A percentile compares a stretch with the other conserved stretches of the same genome.
These are phyloP conservation scores for Nesoenas mayeri DNA, from an alignment of 2,113 vertebrate genomes.

Conservation along the genomic window DNA sequence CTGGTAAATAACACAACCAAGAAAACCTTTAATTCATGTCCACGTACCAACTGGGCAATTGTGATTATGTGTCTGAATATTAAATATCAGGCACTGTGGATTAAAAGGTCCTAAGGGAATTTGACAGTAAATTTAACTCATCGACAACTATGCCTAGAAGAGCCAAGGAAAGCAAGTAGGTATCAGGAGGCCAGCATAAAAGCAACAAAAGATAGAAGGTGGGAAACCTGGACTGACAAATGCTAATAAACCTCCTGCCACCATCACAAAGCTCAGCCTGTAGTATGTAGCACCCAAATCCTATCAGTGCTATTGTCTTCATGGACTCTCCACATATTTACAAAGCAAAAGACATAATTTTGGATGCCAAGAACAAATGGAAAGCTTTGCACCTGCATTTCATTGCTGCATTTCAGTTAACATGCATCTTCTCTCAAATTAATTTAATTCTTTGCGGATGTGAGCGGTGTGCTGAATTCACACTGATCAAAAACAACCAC, in stretches of 20 bases:
- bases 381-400: not conserved
- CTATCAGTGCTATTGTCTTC: not conserved
- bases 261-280: not conserved
- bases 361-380: not conserved
- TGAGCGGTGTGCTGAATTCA: not conserved
- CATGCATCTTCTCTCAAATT: not conserved
- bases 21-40: not conserved
- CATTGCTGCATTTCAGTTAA: not conserved
- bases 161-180: not conserved
- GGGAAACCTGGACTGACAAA: not conserved
- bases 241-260: not conserved
- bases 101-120: not conserved
- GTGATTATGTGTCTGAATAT: not conserved
- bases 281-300: not conserved
- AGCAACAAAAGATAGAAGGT: not conserved
- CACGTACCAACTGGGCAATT: fast-evolving
- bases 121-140: not conserved
- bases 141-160: not conserved
- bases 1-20: not conserved
- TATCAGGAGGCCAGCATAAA: not conserved
- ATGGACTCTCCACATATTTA: not conserved
- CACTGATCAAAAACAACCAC: not conserved
- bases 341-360: not conserved
- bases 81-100: not conserved
- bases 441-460: not conserved